A percentile compares a stretch with the other conserved stretches of the same genome.
phyloP scores from a whole-genome alignment of 2,113 vertebrate genomes.

The Isurus oxyrinchus region DNA sequence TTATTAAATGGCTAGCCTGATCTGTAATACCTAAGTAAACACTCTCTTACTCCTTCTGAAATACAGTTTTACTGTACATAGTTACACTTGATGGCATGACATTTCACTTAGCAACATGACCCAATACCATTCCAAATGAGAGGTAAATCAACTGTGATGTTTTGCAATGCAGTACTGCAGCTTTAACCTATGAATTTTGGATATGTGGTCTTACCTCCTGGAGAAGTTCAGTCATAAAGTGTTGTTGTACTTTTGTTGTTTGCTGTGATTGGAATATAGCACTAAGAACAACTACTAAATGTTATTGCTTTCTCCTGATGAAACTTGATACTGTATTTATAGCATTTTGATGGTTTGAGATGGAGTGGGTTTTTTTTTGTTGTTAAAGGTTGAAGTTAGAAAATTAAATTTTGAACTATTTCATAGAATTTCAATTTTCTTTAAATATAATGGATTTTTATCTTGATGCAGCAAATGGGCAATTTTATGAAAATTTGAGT shows the following conservation, averaged over 20 bases:
- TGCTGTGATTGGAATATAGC: conserved; percentile 53
- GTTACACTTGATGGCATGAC: neutral
- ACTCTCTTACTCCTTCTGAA: neutral
- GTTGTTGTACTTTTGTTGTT: conserved; percentile 40
- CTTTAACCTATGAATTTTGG: conserved; percentile 21
- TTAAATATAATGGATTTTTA: neutral
- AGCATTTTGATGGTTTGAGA: conserved; percentile 47
- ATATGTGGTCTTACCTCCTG: conserved; percentile 52
- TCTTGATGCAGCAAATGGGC: neutral
- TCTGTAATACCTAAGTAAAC: conserved; percentile 15
- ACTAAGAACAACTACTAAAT: conserved; percentile 53
- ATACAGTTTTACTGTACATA: conserved; percentile 5
- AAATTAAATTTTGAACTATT: conserved; percentile 23
- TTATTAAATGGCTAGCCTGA: neutral
- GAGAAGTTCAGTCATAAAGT: conserved; percentile 42
- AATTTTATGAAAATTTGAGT: conserved; percentile 31
- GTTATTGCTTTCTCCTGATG: conserved; percentile 57
- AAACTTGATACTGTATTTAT: conserved; percentile 58
- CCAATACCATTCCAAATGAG: conserved; percentile 27
- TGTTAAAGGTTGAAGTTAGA: conserved; percentile 1
- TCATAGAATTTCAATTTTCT: conserved; percentile 17
- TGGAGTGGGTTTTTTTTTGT: conserved; percentile 24
- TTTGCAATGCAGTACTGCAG: conserved; percentile 26
- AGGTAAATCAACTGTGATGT: conserved; percentile 16
- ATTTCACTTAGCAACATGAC: conserved; percentile 14